These are phyloP conservation scores for Mesoclemmys tuberculata DNA, from an alignment of 2,113 vertebrate species.

Conservation along the genomic window DNA sequence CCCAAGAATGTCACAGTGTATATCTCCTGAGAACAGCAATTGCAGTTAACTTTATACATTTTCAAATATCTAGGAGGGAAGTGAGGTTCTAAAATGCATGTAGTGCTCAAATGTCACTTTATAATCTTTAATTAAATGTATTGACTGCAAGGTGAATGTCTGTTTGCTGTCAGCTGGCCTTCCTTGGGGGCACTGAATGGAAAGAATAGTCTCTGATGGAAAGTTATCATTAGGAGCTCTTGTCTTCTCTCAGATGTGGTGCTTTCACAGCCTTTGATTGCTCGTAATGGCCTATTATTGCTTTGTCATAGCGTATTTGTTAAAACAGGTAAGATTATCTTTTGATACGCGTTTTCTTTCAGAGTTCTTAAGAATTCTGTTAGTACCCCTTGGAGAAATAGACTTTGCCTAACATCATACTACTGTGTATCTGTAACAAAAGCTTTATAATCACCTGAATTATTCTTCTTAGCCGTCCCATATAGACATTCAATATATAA, in stretches of 20 bases:
- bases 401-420: neutral
- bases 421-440: neutral
- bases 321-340: neutral
- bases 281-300: neutral
- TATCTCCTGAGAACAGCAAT: neutral
- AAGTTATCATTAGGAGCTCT: neutral
- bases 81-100: neutral
- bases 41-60: neutral
- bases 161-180: neutral
- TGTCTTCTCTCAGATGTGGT: neutral
- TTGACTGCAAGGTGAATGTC: no score
- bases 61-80: neutral
- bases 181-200: neutral
- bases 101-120: neutral
- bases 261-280: neutral
- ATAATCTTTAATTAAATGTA: no score
- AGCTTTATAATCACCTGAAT: neutral
- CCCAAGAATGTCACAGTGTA: neutral
- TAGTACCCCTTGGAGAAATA: neutral
- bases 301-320: neutral
- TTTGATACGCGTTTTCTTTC: neutral
- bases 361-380: neutral
- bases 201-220: neutral
- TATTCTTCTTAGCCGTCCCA: neutral
- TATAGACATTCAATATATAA: neutral